A percentile compares a stretch with the other conserved stretches of the same genome.
Evolutionary conservation across 2,888 invertebrate species (phyloP).

Genomic region (Temnothorax rugatulus): DNA sequence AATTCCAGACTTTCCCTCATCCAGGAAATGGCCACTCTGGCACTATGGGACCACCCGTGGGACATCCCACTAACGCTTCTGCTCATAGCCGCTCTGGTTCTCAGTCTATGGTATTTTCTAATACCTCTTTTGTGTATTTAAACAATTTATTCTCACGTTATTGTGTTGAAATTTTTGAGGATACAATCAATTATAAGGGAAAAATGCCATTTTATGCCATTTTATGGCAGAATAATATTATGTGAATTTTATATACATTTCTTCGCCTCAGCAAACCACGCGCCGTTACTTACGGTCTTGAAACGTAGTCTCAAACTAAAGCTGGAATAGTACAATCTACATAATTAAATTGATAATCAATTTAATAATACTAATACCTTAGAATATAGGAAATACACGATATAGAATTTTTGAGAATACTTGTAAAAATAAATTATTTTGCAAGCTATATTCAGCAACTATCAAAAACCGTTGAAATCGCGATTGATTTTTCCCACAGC

Average conservation of each 20-base stretch:
- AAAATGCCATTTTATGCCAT: too few relatives aligned
- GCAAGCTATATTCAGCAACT: background rate
- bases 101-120: slow-evolving; percentile 93
- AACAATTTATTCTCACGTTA: background rate
- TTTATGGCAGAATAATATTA: too few relatives aligned
- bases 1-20: slow-evolving; percentile 96
- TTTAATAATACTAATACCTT: too few relatives aligned
- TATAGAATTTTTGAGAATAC: background rate
- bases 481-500: slow-evolving; percentile 80
- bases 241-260: too few relatives aligned
- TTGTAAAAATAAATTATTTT: background rate
- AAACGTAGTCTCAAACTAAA: too few relatives aligned
- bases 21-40: slow-evolving; percentile 92
- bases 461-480: background rate
- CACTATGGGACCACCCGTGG: slow-evolving; percentile 92
- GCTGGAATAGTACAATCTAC: too few relatives aligned
- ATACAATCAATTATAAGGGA: too few relatives aligned
- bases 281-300: too few relatives aligned
- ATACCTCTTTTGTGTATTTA: background rate
- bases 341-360: too few relatives aligned
- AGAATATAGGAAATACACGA: too few relatives aligned
- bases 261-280: too few relatives aligned
- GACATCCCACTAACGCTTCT: slow-evolving; percentile 91
- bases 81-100: slow-evolving; percentile 95
- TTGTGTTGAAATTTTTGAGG: background rate